Conservation (phyloP, 2,113 vertebrate genomes). For the Carollia perspicillata region DNA sequence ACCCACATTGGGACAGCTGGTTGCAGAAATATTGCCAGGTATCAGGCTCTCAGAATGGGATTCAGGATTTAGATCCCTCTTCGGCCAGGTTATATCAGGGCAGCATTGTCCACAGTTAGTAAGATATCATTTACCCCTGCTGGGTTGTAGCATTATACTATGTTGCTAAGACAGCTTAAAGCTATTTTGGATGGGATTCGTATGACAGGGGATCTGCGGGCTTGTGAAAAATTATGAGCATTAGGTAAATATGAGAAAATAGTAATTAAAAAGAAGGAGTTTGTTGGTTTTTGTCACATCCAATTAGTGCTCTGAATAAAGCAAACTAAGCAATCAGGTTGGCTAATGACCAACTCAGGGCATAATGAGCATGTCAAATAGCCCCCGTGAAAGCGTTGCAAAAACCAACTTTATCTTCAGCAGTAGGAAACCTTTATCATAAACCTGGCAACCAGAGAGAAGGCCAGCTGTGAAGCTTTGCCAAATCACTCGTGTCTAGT, state of each 20-base stretch:
- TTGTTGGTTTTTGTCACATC: neutral
- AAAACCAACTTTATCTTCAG: neutral
- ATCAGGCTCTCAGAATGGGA: neutral
- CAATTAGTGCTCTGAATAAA: neutral
- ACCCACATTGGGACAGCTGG: neutral
- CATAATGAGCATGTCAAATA: neutral
- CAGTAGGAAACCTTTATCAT: neutral
- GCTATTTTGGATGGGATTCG: neutral
- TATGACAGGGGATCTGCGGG: neutral
- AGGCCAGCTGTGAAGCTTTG: neutral
- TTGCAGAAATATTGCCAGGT: neutral
- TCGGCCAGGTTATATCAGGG: neutral
- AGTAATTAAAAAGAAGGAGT: neutral
- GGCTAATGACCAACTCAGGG: neutral
- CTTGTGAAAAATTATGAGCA: neutral
- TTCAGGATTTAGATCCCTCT: neutral
- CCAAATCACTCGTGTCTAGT: neutral
- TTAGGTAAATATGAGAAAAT: neutral
- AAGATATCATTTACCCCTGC: neutral
- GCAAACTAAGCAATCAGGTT: neutral
- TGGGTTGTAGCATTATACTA: neutral
- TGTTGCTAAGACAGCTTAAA: neutral
- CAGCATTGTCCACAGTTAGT: neutral
- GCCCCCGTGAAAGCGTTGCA: neutral
- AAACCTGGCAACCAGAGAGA: neutral